Percentiles rank a stretch among this genome's conserved stretches.
Evolutionary conservation across 2,113 vertebrate genomes (phyloP).

Genomic region (Ceyx cyanopectus): DNA sequence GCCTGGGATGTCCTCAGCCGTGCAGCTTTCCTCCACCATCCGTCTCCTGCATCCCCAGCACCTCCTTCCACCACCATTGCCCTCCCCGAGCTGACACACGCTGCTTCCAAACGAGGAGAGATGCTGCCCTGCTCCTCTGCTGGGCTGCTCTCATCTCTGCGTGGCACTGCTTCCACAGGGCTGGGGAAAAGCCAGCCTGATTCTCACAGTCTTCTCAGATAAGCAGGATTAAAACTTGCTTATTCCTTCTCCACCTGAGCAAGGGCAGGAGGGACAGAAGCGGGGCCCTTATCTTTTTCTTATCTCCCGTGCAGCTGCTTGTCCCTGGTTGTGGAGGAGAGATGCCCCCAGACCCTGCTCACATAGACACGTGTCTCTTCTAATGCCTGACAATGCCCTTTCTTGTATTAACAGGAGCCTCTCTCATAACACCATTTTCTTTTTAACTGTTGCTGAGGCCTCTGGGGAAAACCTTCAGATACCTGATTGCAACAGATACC

Average conservation of each 20-base stretch:
- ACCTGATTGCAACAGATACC: neutral
- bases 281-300: conserved; percentile 16
- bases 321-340: neutral
- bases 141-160: neutral
- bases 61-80: neutral
- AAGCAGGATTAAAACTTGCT: conserved; percentile 35
- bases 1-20: neutral
- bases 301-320: neutral
- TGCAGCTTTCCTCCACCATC: neutral
- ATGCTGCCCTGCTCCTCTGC: neutral
- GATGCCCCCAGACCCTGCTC: neutral
- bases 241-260: neutral
- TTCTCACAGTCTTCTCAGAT: neutral
- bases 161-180: neutral
- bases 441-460: neutral
- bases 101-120: neutral
- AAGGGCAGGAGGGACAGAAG: neutral
- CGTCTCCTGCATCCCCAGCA: neutral
- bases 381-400: conserved; percentile 26
- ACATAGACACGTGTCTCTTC: neutral
- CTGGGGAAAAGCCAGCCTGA: neutral
- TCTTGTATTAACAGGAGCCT: neutral
- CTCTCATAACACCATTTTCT: neutral
- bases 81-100: fast-evolving
- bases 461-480: neutral